Evolutionary conservation across 1,140 invertebrate species (phyloP), one percentile per base, ranked within the genome.

Genomic region (Pseudomyrmex flavicornis): DNA sequence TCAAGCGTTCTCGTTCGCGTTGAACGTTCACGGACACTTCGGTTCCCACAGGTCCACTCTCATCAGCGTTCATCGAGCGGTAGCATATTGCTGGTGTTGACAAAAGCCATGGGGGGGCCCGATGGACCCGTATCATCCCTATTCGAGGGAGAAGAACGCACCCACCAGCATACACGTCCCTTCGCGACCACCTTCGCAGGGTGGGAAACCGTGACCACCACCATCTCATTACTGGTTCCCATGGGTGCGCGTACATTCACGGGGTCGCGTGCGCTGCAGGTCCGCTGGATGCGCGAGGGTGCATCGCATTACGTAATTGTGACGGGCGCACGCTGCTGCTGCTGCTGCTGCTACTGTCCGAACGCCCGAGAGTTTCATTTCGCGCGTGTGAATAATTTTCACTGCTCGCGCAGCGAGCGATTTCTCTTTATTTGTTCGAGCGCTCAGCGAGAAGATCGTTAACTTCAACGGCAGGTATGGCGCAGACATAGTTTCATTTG

Each of bases 221-320:
- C 93, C 93, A 93, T 94, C 93, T 94, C 93, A 94, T 94, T 94
- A 94, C 91, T 86, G 85, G 93, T 94, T 94, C 94, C 93, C 93
- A 94, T 93, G 94, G 92, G 93, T 90, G 85, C 89, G 83, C 76
- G 77, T 35, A 83, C 82, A 63, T 63, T 77, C 86, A 83, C 83
- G 79, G 80, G 88, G 92, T 92, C 89, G 92, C 91, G 92, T 92
- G 92, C 90, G 82, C 85, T 84, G 80, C 88, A 90, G 88, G 86
- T 90, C 77, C 72, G 69, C 63, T 58, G 10, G 80, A 85, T 82
- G 63, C 65, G 83, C 72, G 83, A 89, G 92, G 93, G 93, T 93
- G 91, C 89, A 93, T 93, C 90, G 90, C 88, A 94, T 94, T 93
- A 93, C 91, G 90, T 94, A 94, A 94, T 94, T 93, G 91, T 90